phyloP scores from a whole-genome alignment of 1,140 invertebrate genomes.

The Grapholita molesta region DNA sequence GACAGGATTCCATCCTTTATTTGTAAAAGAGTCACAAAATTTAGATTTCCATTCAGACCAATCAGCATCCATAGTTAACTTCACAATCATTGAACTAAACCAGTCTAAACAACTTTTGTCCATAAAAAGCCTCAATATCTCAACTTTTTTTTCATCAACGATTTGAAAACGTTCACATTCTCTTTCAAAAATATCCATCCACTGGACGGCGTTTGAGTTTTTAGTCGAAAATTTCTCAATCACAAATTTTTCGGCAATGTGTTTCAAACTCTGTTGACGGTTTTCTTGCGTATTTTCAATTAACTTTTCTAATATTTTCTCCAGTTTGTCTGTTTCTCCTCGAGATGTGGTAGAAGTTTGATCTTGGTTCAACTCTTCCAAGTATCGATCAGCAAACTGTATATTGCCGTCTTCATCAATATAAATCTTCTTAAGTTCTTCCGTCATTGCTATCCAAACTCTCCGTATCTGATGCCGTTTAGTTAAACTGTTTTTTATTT shows the following conservation, averaged over 20 bases:
- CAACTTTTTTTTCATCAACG: slow-evolving; percentile 37
- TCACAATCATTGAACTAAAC: slow-evolving; percentile 40
- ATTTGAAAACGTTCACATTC: slow-evolving; percentile 43
- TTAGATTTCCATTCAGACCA: slow-evolving; percentile 37
- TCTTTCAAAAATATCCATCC: slow-evolving; percentile 43
- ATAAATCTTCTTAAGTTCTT: slow-evolving; percentile 28
- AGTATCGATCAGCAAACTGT: slow-evolving; percentile 30
- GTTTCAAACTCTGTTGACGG: slow-evolving; percentile 31
- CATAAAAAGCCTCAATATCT: slow-evolving; percentile 40
- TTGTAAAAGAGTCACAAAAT: slow-evolving; percentile 36
- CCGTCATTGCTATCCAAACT: too few species aligned
- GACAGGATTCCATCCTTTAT: slow-evolving; percentile 37
- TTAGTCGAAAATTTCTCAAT: slow-evolving; percentile 35
- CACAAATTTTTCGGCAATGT: too few species aligned
- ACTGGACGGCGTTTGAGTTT: slow-evolving; percentile 33
- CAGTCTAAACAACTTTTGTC: slow-evolving; percentile 43
- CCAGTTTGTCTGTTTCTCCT: slow-evolving; percentile 19
- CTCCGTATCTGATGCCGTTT: too few species aligned
- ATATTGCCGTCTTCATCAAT: slow-evolving; percentile 35
- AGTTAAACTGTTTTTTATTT: too few species aligned
- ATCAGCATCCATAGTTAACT: slow-evolving; percentile 31
- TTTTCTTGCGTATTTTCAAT: slow-evolving; percentile 27
- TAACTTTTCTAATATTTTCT: slow-evolving; percentile 32
- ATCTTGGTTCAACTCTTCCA: slow-evolving; percentile 30
- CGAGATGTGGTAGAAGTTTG: background rate